A percentile compares a stretch with the other conserved stretches of the same genome.
Evolutionary conservation across 2,797 vertebrate species (phyloP).

Genomic region (Acomys russatus): DNA sequence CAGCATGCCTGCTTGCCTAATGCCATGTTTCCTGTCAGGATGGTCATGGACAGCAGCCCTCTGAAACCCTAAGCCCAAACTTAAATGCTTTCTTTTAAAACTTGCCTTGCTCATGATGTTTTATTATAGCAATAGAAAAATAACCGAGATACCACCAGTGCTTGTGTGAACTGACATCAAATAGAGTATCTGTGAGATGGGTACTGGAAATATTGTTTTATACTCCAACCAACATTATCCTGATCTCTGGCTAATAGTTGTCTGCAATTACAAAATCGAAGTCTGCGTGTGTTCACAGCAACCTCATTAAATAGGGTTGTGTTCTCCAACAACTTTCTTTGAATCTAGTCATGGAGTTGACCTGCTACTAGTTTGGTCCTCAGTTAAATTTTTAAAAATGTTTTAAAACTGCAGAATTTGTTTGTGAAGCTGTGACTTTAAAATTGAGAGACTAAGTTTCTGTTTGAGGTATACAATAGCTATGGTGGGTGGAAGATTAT

Average conservation of each 20-base stretch:
- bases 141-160: not conserved
- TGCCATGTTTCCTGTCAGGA: not conserved
- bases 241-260: not conserved
- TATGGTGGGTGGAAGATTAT: not conserved
- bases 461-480: not conserved
- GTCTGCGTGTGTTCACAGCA: not conserved
- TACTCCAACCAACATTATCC: not conserved
- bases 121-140: not conserved
- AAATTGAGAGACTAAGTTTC: not conserved
- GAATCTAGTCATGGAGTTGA: not conserved
- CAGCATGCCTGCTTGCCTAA: not conserved
- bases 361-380: not conserved
- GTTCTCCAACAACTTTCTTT: not conserved
- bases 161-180: not conserved
- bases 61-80: not conserved
- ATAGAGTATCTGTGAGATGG: not conserved
- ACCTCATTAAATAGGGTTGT: not conserved
- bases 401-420: slow-evolving; percentile 9
- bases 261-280: not conserved
- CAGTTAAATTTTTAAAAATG: not conserved
- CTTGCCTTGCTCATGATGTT: no score
- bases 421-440: not conserved
- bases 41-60: not conserved
- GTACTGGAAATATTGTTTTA: not conserved
- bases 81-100: not conserved